Conservation (phyloP, 2,888 invertebrate species). For the Noctua janthina region DNA sequence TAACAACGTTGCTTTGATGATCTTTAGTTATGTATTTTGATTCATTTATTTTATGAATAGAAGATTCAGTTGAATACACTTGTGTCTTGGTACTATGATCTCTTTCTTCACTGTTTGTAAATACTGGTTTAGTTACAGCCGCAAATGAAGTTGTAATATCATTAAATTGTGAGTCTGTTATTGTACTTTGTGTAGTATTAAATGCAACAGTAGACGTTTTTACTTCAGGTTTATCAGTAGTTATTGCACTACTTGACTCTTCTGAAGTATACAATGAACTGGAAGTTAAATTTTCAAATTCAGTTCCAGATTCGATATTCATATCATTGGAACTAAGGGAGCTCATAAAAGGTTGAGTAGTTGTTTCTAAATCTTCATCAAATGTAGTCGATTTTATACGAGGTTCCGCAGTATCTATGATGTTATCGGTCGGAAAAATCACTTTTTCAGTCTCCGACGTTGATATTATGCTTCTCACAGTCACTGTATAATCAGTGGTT, state of each 20-base stretch:
- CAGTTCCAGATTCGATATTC: not conserved
- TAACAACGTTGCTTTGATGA: slow-evolving; percentile 47
- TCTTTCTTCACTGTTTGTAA: slow-evolving; percentile 13
- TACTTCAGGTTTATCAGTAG: not conserved
- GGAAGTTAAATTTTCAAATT: slow-evolving; percentile 3
- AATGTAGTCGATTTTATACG: slow-evolving; percentile 11
- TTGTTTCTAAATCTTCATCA: slow-evolving; percentile 28
- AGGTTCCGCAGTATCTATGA: slow-evolving; percentile 4
- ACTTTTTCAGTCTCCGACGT: slow-evolving; percentile 36
- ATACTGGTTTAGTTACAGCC: slow-evolving; percentile 3
- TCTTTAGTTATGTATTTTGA: slow-evolving; percentile 32
- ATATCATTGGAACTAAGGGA: slow-evolving; percentile 12
- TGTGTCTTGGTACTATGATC: slow-evolving; percentile 41
- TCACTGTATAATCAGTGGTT: slow-evolving; percentile 36
- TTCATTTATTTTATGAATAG: slow-evolving; percentile 44
- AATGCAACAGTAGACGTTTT: slow-evolving; percentile 22
- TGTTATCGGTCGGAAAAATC: not conserved
- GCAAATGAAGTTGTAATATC: slow-evolving; percentile 19
- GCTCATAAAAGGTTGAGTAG: slow-evolving; percentile 4
- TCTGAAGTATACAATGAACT: slow-evolving; percentile 17
- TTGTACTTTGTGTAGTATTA: slow-evolving; percentile 10
- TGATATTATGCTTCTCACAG: slow-evolving; percentile 42
- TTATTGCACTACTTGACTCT: slow-evolving; percentile 14
- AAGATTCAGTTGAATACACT: slow-evolving; percentile 38
- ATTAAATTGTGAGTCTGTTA: slow-evolving; percentile 7